Percentiles rank a stretch among this genome's conserved stretches.
phyloP scores from a whole-genome alignment of 2,888 invertebrate species.

The Anticlea derivata region DNA sequence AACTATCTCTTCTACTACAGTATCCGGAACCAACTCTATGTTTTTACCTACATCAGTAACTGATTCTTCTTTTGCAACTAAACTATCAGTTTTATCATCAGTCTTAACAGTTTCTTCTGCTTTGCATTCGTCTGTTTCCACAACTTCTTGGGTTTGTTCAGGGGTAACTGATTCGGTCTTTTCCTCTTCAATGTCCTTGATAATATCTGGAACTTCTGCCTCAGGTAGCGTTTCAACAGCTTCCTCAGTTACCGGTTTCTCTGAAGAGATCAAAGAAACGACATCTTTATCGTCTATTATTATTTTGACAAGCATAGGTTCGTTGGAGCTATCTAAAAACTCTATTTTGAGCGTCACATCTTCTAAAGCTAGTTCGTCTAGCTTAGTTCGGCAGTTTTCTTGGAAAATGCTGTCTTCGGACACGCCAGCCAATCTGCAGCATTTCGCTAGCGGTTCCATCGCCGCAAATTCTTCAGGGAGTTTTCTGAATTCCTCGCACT shows the following conservation, averaged over 20 bases:
- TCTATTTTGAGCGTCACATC: conserved; percentile 82
- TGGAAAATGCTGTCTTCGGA: conserved; percentile 72
- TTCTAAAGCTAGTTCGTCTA: conserved; percentile 63
- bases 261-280: conserved; percentile 41
- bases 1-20: neutral
- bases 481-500: conserved; percentile 82
- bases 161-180: neutral
- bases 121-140: conserved; percentile 4
- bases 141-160: no score
- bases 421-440: conserved; percentile 83
- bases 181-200: neutral
- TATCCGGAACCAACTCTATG: neutral
- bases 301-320: conserved; percentile 85
- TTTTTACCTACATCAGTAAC: conserved; percentile 4
- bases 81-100: conserved; percentile 20
- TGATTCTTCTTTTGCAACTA: conserved; percentile 4
- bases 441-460: conserved; percentile 85
- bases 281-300: conserved; percentile 79
- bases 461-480: conserved; percentile 84
- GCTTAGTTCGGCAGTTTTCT: conserved; percentile 59
- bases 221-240: conserved; percentile 16
- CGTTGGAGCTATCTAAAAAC: conserved; percentile 83
- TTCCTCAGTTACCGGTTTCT: conserved; percentile 21
- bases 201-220: conserved; percentile 3
- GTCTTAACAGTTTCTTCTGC: conserved; percentile 16